Evolutionary conservation across 2,797 vertebrate species (phyloP), one percentile per base, ranked within the genome.

Genomic region (Galaxias olidus): DNA sequence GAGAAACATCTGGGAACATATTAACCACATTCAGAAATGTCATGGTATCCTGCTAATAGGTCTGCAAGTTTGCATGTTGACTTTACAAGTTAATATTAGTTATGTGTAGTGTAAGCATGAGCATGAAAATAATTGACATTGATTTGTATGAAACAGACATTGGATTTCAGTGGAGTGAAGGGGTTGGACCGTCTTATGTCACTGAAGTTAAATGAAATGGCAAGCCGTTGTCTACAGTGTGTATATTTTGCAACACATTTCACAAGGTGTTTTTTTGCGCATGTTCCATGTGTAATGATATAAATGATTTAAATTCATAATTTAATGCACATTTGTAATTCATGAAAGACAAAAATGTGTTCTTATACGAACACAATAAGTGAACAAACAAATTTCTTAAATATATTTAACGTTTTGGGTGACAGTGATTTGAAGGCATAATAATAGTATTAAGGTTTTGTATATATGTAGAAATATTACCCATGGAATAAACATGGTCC

Each of bases 1-100:
- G 72, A 65, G 53, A 61, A 63, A 79, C 68, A 77, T 76, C 61
- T 63, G 56, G 72, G 69, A 73, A 69, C 46, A 75, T 50, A 48
- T 61, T 63, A 43, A 45, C 43, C 14, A 61, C 40, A 42, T 14
- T 40, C 14, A 12, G 12, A 10, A 68, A 75, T 64, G 61, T 58
- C 48, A 45, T 18, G 45, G 72, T 70, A 61, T 72, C 63, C 68
- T 66, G 59, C 74, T 74, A 56, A 62, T 76, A 71, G 55, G 62
- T 78, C 82, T 57, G 72, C 49, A 83, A 84, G 86, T 77, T 75
- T 88, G 86, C 88, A 89, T 90, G 88, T 89, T 88, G 87, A 84
- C 86, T 88, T 90, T 84, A 79, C 65, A 53, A 76, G 79, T 69
- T 88, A 79, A 76, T 82, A 86, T 67, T 80, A 80, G 81, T 81